These are phyloP conservation scores for Spicauda simplicius DNA, from an alignment of 2,888 invertebrate genomes.

Conservation along the genomic window DNA sequence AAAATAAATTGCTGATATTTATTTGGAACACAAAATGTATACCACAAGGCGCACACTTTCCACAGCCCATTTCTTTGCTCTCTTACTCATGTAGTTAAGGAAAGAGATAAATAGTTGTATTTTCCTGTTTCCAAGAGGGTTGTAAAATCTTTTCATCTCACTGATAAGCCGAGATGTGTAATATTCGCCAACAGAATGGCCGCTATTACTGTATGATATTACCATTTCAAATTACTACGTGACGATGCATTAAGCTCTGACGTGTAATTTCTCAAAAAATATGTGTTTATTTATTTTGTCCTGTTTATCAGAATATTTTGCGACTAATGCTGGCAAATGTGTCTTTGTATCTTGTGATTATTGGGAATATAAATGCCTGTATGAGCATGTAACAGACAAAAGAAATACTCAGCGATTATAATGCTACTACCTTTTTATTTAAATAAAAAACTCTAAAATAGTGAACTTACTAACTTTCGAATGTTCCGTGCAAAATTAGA, in stretches of 20 bases:
- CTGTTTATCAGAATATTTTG: neutral
- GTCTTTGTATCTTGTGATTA: too few species aligned
- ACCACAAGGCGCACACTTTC: neutral
- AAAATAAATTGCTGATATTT: too few species aligned
- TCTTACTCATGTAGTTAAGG: constrained; percentile 5
- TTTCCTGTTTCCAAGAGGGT: constrained; percentile 29
- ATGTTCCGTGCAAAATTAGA: too few species aligned
- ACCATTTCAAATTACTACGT: constrained; percentile 28
- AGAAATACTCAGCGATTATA: too few species aligned
- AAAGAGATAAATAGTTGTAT: constrained; percentile 27
- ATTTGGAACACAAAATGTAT: too few species aligned
- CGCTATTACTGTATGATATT: constrained; percentile 24
- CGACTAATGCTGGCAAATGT: too few species aligned
- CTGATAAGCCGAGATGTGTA: constrained; percentile 33
- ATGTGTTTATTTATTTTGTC: neutral
- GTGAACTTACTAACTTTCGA: too few species aligned
- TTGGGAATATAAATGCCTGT: too few species aligned
- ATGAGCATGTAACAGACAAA: too few species aligned
- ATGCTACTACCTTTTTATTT: too few species aligned
- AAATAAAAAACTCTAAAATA: too few species aligned
- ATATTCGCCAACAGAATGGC: constrained; percentile 21
- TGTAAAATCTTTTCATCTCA: constrained; percentile 27
- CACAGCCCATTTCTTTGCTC: constrained; percentile 15
- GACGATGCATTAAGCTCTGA: constrained; percentile 7
- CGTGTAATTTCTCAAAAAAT: neutral